Base-by-base conservation (phyloP, 1,140 invertebrate species). In the Rhagoletis zephyria region DNA sequence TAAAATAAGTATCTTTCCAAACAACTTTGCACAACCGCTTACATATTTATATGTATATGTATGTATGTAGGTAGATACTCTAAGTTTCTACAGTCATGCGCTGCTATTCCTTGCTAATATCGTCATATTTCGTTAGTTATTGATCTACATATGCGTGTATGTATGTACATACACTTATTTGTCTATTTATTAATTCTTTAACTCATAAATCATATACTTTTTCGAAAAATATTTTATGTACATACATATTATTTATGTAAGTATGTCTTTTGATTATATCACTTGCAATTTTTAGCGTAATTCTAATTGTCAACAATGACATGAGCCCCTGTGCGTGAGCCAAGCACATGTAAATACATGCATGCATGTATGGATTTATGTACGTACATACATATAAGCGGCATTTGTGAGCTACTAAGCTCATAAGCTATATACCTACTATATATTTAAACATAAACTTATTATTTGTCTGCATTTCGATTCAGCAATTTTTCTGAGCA, bases 191-290 rank as follows among this genome's bases (percentile, higher is more conserved):
- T 81, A 81, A 1, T 16, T 48, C 9, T 16, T 48, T 81, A 14
- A 74, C 16, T 81, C 12, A 81, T 56, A 81, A 81, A 19, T 51
- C 6, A 56, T 56, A 30, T 56, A n/a, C 1, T 16, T 51, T 42
- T 56, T 30, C 74, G 3, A 74, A 81, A 81, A 81, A 81, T 81
- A 81, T 67, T 30, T 56, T 14, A 4, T 30, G 30, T 30, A 30
- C 30, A 30, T 30, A 30, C 30, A 30, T 30, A 30, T 0, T 30
- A 30, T 30, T 30, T 19, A 60, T 60, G 59, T 42, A 40, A 3
- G 14, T 77, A 16, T 30, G 74, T 81, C 74, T 81, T 81, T 81
- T 81, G 48, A 81, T 56, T 81, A 51, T 51, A 81, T 81, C 74
- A 81, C 74, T 81, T 81, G 3, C 4, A 81, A 81, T 56, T 51